Base-by-base conservation (phyloP, 2,113 vertebrate species). In the Carassius auratus region DNA sequence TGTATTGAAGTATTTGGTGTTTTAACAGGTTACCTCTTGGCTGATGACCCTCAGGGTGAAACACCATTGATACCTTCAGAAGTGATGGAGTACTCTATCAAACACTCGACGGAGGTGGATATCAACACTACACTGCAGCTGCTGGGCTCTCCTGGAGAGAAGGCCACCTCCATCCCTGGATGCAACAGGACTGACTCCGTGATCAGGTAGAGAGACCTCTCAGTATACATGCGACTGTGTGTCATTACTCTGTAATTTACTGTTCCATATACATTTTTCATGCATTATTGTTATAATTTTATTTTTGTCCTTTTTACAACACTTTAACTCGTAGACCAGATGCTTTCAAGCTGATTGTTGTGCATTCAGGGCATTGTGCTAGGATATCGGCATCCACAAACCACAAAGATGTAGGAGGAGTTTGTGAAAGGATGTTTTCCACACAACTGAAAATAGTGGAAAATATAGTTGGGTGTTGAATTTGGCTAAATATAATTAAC, bases 1-100 rank as follows among this genome's bases (percentile, higher is more conserved):
- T 21, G 66, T 38, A 5, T 36, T 71, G 17, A 71, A 38, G 68
- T 42, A 19, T 68, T 83, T 38, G 45, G 30, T 82, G 12, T 64
- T n/a, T 89, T 90, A 91, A 81, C 93, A 99, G 98, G 98, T 92
- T 98, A 99, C 94, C 94, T 99, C 93, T 96, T 99, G 92, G 97
- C 98, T 93, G 97, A 99, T 93, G 98, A 99, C 94, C 96, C 96
- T 95, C 98, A 99, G 96, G 97, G 98, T 86, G 98, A 99, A 94
- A 99, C 98, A 86, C 97, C 97, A 4, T 87, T 99, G 93, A 99
- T 99, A 94, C 98, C 98, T 92, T 95, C 97, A 45, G 98, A 99
- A 95, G 96, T 99, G 93, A 99, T 99, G 98, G 97, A 98, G 93
- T 98, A 97, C 92, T 99, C 98, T 90, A 99, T 99, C 93, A 98